Evolutionary conservation across 2,888 invertebrate genomes (phyloP).

Genomic region (Camptogramma bilineatum): DNA sequence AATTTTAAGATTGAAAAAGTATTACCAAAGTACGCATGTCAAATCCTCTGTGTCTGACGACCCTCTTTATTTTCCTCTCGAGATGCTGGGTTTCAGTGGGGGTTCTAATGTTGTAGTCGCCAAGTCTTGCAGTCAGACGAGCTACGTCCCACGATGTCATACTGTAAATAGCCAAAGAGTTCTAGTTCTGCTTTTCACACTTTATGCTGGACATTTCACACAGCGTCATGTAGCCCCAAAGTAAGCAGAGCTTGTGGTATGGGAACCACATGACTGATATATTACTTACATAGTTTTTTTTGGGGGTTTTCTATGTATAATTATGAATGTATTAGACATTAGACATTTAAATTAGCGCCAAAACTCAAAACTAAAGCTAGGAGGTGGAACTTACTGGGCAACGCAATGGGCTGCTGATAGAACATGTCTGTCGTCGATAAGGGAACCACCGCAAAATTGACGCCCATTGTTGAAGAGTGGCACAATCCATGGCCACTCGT

Average conservation of each 20-base stretch:
- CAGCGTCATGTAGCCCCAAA: too few species aligned
- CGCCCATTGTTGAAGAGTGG: conserved; percentile 93
- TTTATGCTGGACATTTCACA: too few species aligned
- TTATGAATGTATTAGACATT: too few species aligned
- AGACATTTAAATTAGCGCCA: background rate
- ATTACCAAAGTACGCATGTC: conserved; percentile 91
- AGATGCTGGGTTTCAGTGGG: conserved; percentile 91
- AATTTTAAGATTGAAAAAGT: background rate
- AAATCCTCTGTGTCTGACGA: conserved; percentile 94
- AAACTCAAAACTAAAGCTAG: too few species aligned
- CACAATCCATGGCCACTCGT: conserved; percentile 95
- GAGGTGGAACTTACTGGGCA: conserved; percentile 89
- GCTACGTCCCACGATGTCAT: conserved; percentile 96
- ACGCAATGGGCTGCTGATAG: conserved; percentile 95
- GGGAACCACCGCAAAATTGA: conserved; percentile 95
- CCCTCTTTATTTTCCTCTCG: conserved; percentile 91
- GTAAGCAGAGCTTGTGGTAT: too few species aligned
- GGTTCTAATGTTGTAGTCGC: conserved; percentile 93
- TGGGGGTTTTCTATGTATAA: too few species aligned
- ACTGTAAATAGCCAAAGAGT: conserved; percentile 70
- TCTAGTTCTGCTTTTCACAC: too few species aligned
- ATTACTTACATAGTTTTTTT: too few species aligned
- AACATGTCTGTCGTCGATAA: conserved; percentile 92
- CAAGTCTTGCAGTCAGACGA: conserved; percentile 91
- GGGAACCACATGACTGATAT: too few species aligned